These are phyloP conservation scores for Xylota segnis DNA, from an alignment of 2,888 invertebrate genomes.

Conservation along the genomic window DNA sequence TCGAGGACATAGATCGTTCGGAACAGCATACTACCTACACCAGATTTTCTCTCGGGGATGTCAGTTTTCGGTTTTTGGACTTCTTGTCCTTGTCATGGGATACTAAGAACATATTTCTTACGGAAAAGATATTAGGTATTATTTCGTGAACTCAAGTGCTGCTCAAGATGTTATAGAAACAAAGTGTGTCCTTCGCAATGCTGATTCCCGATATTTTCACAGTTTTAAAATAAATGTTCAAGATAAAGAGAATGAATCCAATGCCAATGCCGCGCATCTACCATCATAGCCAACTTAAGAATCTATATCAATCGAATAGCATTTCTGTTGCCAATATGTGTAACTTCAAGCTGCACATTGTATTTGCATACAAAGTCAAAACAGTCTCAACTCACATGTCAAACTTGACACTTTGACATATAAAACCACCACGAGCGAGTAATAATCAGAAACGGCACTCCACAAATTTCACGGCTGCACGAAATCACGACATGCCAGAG, in stretches of 20 bases:
- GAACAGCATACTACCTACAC: too few species aligned
- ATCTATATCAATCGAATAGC: background rate
- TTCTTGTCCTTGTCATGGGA: too few species aligned
- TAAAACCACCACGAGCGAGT: constrained; percentile 19
- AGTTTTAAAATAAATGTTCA: background rate
- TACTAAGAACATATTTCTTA: too few species aligned
- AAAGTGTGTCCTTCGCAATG: too few species aligned
- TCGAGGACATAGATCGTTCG: too few species aligned
- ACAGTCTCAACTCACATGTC: constrained; percentile 6
- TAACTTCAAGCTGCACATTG: background rate
- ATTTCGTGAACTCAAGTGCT: too few species aligned
- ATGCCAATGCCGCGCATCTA: background rate
- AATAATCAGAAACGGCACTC: background rate
- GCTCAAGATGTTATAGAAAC: too few species aligned
- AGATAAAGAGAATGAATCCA: background rate
- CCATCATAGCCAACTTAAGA: background rate
- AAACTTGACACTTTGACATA: constrained; percentile 44
- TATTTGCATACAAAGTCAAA: constrained; percentile 1
- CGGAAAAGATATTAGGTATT: too few species aligned
- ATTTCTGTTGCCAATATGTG: background rate
- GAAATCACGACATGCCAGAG: constrained; percentile 19
- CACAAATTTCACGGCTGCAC: constrained; percentile 32
- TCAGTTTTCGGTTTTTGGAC: too few species aligned
- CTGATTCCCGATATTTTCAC: background rate
- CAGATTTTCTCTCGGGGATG: too few species aligned